Conservation (phyloP, 2,797 vertebrate species). For the Microctenopoma stevenorrisi region DNA sequence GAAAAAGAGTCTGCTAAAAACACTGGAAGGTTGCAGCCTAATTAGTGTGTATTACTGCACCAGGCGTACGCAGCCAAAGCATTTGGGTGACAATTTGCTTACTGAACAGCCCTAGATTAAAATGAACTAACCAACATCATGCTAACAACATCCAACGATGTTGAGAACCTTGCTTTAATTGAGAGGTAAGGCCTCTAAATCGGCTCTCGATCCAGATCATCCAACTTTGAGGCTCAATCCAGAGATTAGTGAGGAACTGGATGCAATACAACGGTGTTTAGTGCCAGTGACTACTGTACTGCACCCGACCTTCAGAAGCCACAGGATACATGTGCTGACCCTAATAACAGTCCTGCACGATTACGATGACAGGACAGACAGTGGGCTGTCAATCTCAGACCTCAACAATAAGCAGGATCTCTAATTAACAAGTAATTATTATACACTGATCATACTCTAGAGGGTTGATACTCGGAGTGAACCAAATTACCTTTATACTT, state of each 20-base stretch:
- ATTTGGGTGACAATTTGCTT: constrained; percentile 35
- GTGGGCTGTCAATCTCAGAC: neutral
- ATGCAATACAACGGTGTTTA: constrained; percentile 15
- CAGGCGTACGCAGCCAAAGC: constrained; percentile 28
- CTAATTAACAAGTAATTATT: constrained; percentile 1
- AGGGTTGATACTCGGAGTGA: neutral
- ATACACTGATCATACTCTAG: neutral
- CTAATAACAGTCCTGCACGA: constrained; percentile 10
- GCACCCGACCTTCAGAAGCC: constrained; percentile 45
- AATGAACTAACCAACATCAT: constrained; percentile 38
- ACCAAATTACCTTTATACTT: neutral
- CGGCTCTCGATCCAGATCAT: constrained; percentile 42
- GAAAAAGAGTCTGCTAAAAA: constrained; percentile 57
- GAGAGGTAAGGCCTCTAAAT: constrained; percentile 27
- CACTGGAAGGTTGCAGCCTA: constrained; percentile 62
- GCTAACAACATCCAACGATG: constrained; percentile 38
- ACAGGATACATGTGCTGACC: constrained; percentile 31
- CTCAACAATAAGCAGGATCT: neutral
- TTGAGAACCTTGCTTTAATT: constrained; percentile 30
- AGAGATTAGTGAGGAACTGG: constrained; percentile 53
- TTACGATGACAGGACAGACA: constrained; percentile 2
- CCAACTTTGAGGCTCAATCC: constrained; percentile 43
- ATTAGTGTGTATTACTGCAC: constrained; percentile 60
- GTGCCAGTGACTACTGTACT: constrained; percentile 41
- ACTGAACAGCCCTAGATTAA: constrained; percentile 30